A percentile compares a stretch with the other conserved stretches of the same genome.
Evolutionary conservation across 2,113 vertebrate genomes (phyloP).

Genomic region (Galemys pyrenaicus): DNA sequence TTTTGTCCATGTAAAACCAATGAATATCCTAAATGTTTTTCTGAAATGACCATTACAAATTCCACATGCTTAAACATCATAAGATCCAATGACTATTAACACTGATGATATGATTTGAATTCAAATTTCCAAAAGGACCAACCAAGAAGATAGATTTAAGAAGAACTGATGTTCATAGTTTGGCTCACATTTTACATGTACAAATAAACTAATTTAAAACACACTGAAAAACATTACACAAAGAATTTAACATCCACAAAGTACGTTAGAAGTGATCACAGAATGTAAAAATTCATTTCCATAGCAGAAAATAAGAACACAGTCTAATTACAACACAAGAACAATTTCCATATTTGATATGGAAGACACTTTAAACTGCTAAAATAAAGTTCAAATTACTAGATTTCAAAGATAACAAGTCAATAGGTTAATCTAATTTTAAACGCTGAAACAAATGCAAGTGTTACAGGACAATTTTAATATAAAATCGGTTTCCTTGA

Average conservation of each 20-base stretch:
- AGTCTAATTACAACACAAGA: background rate
- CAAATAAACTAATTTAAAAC: slow-evolving; percentile 12
- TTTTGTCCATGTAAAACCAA: background rate
- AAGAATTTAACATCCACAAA: background rate
- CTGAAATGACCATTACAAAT: background rate
- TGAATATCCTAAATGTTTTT: background rate
- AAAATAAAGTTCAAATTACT: slow-evolving; percentile 27
- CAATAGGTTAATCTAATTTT: background rate
- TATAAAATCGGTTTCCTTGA: too few relatives aligned
- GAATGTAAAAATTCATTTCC: background rate
- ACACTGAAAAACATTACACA: background rate
- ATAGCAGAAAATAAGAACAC: slow-evolving; percentile 6
- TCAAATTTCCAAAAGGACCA: background rate
- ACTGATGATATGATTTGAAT: background rate
- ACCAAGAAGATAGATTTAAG: background rate
- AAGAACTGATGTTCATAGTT: background rate
- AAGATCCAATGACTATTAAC: background rate
- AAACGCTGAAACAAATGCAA: slow-evolving; percentile 39
- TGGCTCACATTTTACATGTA: background rate
- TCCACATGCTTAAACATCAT: background rate
- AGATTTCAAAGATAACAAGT: background rate
- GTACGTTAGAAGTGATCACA: background rate
- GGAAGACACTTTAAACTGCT: background rate
- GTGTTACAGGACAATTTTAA: too few relatives aligned
- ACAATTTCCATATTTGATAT: slow-evolving; percentile 7